Conservation (phyloP, 2,113 vertebrate species). For the Dermatemys mawii region DNA sequence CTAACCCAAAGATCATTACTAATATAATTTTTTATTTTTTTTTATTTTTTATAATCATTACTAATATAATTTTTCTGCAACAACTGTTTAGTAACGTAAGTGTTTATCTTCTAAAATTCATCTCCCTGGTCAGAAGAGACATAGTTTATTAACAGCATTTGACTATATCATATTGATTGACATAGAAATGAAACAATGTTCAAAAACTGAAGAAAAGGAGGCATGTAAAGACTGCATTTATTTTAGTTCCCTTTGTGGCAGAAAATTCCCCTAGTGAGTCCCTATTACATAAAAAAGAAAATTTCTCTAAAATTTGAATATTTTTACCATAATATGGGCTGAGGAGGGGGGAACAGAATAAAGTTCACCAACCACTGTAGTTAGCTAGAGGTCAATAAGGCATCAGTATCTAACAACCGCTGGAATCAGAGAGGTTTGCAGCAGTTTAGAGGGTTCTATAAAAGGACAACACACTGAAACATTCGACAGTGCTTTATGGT, state of each 20-base stretch:
- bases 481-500: neutral
- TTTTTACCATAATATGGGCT: neutral
- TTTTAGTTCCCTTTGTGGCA: neutral
- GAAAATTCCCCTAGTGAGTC: neutral
- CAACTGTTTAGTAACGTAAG: neutral
- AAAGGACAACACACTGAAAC: neutral
- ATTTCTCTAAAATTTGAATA: neutral
- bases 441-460: neutral
- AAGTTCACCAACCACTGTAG: neutral
- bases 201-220: neutral
- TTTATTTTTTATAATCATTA: too few species aligned
- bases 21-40: too few species aligned
- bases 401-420: neutral
- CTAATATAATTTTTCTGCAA: neutral
- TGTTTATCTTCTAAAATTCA: neutral
- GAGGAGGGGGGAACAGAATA: too few species aligned
- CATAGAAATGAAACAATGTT: neutral
- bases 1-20: neutral
- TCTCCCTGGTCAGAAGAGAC: neutral
- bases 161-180: neutral
- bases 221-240: neutral
- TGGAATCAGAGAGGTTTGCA: neutral
- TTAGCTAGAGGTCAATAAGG: neutral
- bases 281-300: neutral
- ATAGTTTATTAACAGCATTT: neutral